phyloP scores from a whole-genome alignment of 2,113 vertebrate species.

The Trogon surrucura region DNA sequence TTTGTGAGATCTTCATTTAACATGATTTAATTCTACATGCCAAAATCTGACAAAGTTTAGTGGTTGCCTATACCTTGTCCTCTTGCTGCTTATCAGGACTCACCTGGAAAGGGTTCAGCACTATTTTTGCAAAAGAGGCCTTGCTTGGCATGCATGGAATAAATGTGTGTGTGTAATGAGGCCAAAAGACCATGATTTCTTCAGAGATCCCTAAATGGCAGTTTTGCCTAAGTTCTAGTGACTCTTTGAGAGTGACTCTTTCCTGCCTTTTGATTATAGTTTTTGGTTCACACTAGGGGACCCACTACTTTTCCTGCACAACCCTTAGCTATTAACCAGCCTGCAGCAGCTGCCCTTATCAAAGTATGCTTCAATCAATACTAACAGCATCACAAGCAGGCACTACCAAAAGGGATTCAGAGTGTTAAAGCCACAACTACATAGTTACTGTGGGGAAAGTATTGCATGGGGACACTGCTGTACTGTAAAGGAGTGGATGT shows the following conservation, averaged over 20 bases:
- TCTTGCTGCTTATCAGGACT: not conserved
- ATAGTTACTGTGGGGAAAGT: not conserved
- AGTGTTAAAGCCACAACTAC: not conserved
- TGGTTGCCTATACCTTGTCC: not conserved
- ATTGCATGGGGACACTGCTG: not conserved
- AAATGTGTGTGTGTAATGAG: not conserved
- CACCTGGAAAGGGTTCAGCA: not conserved
- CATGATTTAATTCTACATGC: not conserved
- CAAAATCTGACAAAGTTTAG: not conserved
- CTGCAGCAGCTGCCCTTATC: not conserved
- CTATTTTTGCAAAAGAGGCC: not conserved
- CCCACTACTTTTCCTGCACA: not conserved
- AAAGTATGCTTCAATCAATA: not conserved
- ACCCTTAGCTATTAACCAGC: not conserved
- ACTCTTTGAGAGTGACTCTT: not conserved
- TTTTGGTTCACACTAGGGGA: not conserved
- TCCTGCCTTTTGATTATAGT: not conserved
- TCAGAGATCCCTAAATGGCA: not conserved
- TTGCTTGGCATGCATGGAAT: fast-evolving
- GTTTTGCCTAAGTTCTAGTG: not conserved
- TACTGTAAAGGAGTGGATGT: not conserved
- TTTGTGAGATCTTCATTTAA: not conserved
- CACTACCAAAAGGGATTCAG: not conserved
- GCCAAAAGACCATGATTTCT: not conserved
- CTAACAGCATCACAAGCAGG: not conserved